Conservation (phyloP, 2,797 vertebrate species). For the Pipistrellus pipistrellus region DNA sequence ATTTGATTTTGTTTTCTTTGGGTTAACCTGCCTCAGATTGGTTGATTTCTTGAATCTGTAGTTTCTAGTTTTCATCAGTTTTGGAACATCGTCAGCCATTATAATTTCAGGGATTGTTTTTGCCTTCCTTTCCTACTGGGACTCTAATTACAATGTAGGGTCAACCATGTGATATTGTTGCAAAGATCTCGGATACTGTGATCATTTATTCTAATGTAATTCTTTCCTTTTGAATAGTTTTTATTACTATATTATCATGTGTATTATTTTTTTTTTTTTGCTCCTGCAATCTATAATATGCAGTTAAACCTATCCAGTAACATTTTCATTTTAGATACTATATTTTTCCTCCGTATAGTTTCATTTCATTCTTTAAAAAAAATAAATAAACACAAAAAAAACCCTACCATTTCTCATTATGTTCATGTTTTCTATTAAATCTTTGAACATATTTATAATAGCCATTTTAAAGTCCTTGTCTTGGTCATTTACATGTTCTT, state of each 20-base stretch:
- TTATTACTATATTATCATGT: neutral
- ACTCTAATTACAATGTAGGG: neutral
- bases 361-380: neutral
- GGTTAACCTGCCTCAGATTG: neutral
- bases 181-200: neutral
- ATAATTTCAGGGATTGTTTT: neutral
- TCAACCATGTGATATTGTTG: neutral
- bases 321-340: conserved; percentile 21
- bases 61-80: neutral
- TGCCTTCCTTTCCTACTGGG: neutral
- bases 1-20: neutral
- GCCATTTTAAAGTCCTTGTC: neutral
- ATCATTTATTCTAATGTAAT: neutral
- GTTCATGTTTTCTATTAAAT: conserved; percentile 21
- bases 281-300: neutral
- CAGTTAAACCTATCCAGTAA: neutral
- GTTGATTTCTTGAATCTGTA: neutral
- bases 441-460: neutral
- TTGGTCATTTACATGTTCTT: neutral
- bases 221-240: neutral
- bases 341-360: neutral
- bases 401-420: neutral
- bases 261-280: neutral
- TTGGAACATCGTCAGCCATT: neutral
- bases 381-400: no score